Evolutionary conservation across 1,140 invertebrate species (phyloP).

Genomic region (Drosophila setifemur): DNA sequence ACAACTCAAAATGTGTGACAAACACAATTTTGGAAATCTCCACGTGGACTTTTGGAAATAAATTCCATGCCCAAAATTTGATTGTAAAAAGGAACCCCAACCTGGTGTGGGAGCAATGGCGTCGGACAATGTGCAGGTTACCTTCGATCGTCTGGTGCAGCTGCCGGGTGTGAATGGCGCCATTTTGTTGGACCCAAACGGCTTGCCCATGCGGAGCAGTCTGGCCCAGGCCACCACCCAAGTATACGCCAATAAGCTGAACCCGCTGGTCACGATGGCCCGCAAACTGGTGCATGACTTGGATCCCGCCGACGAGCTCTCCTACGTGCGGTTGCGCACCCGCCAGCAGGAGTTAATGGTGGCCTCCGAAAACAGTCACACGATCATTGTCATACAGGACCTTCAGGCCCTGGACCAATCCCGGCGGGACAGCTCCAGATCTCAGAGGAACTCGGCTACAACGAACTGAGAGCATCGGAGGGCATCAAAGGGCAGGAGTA

Average conservation of each 20-base stretch:
- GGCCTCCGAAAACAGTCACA: slow-evolving; percentile 36
- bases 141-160: slow-evolving; percentile 17
- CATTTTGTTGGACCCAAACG: slow-evolving; percentile 22
- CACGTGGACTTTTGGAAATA: too few species aligned
- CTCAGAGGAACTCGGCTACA: too few species aligned
- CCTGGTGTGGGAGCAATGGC: not conserved
- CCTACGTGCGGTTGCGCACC: slow-evolving; percentile 38
- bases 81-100: not conserved
- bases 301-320: slow-evolving; percentile 17
- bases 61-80: not conserved
- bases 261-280: slow-evolving; percentile 12
- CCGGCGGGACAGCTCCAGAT: slow-evolving; percentile 2
- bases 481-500: slow-evolving; percentile 36
- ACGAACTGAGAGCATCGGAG: too few species aligned
- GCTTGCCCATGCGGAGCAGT: slow-evolving; percentile 10
- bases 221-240: not conserved
- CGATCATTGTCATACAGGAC: slow-evolving; percentile 35
- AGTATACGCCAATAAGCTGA: slow-evolving; percentile 9
- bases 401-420: slow-evolving; percentile 4
- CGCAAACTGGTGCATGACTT: slow-evolving; percentile 16
- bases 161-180: slow-evolving; percentile 31
- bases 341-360: slow-evolving; percentile 22
- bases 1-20: too few species aligned
- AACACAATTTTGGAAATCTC: too few species aligned
- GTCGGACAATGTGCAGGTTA: not conserved